Percentiles rank a stretch among this genome's conserved stretches.
These are phyloP conservation scores for Leuciscus idus DNA, from an alignment of 2,113 vertebrate species.

Conservation along the genomic window DNA sequence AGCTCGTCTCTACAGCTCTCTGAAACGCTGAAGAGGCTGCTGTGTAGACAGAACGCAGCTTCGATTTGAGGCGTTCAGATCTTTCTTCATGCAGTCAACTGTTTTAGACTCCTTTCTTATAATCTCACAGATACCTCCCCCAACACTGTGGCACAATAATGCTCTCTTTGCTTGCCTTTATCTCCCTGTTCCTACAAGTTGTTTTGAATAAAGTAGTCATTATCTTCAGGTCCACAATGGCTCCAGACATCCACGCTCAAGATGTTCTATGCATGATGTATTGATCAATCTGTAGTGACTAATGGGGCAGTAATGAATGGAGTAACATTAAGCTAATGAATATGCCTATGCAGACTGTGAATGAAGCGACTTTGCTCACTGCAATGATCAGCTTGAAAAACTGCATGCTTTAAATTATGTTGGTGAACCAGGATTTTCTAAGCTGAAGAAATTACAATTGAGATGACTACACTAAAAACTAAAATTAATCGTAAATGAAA, in stretches of 20 bases:
- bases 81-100: conserved; percentile 64
- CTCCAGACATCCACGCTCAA: conserved; percentile 90
- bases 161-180: conserved; percentile 82
- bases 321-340: conserved; percentile 83
- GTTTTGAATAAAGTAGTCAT: conserved; percentile 91
- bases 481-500: background rate
- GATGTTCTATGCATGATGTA: conserved; percentile 95
- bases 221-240: conserved; percentile 90
- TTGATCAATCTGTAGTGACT: conserved; percentile 90
- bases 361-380: conserved; percentile 68
- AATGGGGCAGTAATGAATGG: conserved; percentile 87
- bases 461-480: background rate
- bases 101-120: conserved; percentile 78
- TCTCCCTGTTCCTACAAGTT: conserved; percentile 95
- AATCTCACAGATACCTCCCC: conserved; percentile 82
- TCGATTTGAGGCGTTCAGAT: conserved; percentile 65
- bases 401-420: background rate
- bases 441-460: background rate
- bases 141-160: conserved; percentile 74
- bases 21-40: conserved; percentile 11
- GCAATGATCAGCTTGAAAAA: background rate
- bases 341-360: conserved; percentile 85
- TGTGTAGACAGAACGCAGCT: conserved; percentile 8
- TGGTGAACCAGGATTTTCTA: background rate
- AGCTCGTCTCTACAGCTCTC: background rate